Base-by-base conservation (phyloP, 2,797 vertebrate species). In the Melanotaenia pygmaea region DNA sequence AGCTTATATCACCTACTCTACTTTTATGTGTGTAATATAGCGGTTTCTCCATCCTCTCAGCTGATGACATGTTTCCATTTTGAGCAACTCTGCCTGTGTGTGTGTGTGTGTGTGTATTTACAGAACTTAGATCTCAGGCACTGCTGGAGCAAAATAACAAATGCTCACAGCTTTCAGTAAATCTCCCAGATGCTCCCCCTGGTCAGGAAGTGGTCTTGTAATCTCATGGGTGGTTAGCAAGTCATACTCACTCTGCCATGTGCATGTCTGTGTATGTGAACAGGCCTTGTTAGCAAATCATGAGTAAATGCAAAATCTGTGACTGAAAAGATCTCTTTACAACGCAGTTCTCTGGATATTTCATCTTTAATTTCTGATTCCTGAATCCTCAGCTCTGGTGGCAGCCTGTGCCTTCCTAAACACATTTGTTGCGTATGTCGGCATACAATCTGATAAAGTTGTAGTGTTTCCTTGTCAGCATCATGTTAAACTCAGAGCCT, bases 51-150 rank as follows among this genome's bases (percentile, higher is more conserved):
- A 0, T 77, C 54, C 54, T 80, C 40, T 74, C 28, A 70, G 47
- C 70, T 89, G 81, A 86, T 88, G 78, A 83, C 67, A 78, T 83
- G 84, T 83, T 86, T 80, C 76, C 70, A 78, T 79, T 84, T 88
- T 77, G 56, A 32, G 63, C 56, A 67, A 70, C 66, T 58, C 2
- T 37, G 64, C 40, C 10, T 63, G 43, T 77, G 32, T 51, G 53
- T 26, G 40, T 64, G 61, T 50, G 66, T 58, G 26, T 54, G 56
- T 26, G n/a, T 64, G 24, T 6, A 34, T 59, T 57, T 72, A 64
- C 30, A 62, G 61, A 74, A 57, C 57, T 77, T 20, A 16, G 6
- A 47, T 47, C 45, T 47, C 26, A 63, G 63, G 54, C 69, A 66
- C 73, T 32, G 58, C 57, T 76, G 50, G 53, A 82, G 86, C 62